Evolutionary conservation across 2,113 vertebrate species (phyloP), one percentile per base, ranked within the genome.

Genomic region (Mirounga angustirostris): DNA sequence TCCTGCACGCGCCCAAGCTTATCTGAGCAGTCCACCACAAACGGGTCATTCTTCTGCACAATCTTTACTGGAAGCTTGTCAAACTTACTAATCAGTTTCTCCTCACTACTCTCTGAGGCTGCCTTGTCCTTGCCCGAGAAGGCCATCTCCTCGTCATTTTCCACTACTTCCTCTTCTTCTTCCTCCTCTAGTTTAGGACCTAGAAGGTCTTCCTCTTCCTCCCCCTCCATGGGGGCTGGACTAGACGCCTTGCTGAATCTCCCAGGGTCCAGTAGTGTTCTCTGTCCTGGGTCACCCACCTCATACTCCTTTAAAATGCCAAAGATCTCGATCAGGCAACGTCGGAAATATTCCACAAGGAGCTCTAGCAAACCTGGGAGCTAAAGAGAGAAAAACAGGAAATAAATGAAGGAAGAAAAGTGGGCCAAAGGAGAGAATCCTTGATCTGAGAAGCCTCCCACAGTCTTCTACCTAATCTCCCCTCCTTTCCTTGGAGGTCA

Each of bases 251-350:
- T 99, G 98, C 98, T 98, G 98, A 98, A 98, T 98, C 98, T 98
- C 96, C 99, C 99, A 1, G 99, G 99, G 97, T 99, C 99, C 97
- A 99, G 98, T 96, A 99, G 99, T 95, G 99, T 99, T 99, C 99
- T 99, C 99, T 99, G 99, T 95, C 99, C 99, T 56, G 99, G 99
- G 98, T 99, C 99, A 97, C 99, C 99, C 95, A 99, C 99, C 98
- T 99, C 99, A 22, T 99, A 99, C 98, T 99, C 99, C 92, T 99
- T 99, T 98, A 99, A 99, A 98, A 99, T 99, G 95, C 99, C 99
- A 98, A 99, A 99, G 98, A 99, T 99, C 98, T 99, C 99, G 0
- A 99, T 99, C 98, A 99, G 99, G 99, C 99, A 99, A 98, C 99
- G 99, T 95, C 99, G 99, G 98, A 99, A 99, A 99, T 99, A 99